phyloP scores from a whole-genome alignment of 2,113 vertebrate species.

The Ophthalmolycus amberensis region DNA sequence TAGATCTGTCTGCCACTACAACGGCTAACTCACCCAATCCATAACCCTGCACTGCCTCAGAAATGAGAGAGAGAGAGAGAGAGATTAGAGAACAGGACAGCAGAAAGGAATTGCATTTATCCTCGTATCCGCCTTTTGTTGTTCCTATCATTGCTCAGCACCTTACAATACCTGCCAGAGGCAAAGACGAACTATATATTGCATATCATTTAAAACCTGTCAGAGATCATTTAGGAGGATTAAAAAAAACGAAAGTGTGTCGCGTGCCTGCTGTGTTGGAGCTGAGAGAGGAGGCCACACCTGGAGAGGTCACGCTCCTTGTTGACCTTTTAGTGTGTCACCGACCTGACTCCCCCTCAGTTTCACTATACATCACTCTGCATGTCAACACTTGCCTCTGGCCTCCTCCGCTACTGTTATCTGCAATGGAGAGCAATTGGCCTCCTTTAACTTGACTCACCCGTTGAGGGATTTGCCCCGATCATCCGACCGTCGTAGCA shows the following conservation, averaged over 20 bases:
- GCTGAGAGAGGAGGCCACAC: constrained; percentile 72
- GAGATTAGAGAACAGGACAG: constrained; percentile 62
- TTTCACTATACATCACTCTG: constrained; percentile 66
- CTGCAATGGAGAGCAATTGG: constrained; percentile 28
- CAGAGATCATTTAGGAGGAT: constrained; percentile 35
- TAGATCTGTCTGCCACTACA: constrained; percentile 80
- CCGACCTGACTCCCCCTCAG: constrained; percentile 47
- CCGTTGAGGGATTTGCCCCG: constrained; percentile 51
- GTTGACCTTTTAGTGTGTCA: constrained; percentile 70
- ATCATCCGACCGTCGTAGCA: constrained; percentile 6
- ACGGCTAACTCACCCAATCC: constrained; percentile 62
- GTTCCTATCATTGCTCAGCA: constrained; percentile 60
- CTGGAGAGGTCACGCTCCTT: constrained; percentile 74
- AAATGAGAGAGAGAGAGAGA: constrained; percentile 69
- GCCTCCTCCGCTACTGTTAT: constrained; percentile 49
- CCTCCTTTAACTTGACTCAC: constrained; percentile 48
- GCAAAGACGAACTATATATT: constrained; percentile 51
- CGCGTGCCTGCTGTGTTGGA: constrained; percentile 41
- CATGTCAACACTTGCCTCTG: constrained; percentile 69
- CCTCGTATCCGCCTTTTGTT: constrained; percentile 56
- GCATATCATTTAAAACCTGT: constrained; percentile 55
- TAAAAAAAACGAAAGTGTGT: constrained; percentile 19
- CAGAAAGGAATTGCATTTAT: constrained; percentile 61
- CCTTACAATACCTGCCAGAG: constrained; percentile 64
- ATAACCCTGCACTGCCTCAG: constrained; percentile 48